phyloP scores from a whole-genome alignment of 2,113 vertebrate genomes.

The Cottus gobio region DNA sequence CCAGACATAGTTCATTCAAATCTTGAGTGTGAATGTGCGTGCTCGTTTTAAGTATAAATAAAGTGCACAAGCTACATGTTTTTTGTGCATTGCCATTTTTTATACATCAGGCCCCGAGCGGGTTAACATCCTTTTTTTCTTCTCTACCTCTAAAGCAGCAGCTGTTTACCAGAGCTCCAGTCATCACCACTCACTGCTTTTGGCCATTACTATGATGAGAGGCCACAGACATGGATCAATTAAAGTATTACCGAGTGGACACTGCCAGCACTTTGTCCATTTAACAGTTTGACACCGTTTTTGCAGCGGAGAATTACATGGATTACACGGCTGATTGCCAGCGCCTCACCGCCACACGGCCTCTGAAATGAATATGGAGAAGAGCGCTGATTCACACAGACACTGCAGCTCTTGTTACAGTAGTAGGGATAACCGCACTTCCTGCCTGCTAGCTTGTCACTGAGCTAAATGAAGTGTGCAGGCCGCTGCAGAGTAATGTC shows the following conservation, averaged over 20 bases:
- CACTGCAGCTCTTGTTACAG: not conserved
- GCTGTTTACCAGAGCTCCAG: conserved; percentile 26
- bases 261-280: conserved; percentile 38
- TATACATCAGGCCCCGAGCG: not conserved
- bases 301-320: conserved; percentile 34
- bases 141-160: not conserved
- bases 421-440: not conserved
- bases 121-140: not conserved
- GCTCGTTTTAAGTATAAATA: not conserved
- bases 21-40: too few species aligned
- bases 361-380: conserved; percentile 45
- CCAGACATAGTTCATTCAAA: too few species aligned
- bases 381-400: conserved; percentile 7
- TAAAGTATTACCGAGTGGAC: conserved; percentile 38
- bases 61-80: not conserved
- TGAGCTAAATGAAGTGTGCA: conserved; percentile 36
- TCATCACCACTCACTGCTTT: not conserved
- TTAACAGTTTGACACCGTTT: conserved; percentile 40
- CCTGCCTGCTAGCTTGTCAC: conserved; percentile 16
- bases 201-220: conserved; percentile 3
- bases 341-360: not conserved
- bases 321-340: conserved; percentile 45
- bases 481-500: conserved; percentile 5
- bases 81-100: not conserved
- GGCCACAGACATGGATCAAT: conserved; percentile 31